phyloP scores from a whole-genome alignment of 2,888 invertebrate genomes.

The Maniola hyperantus region DNA sequence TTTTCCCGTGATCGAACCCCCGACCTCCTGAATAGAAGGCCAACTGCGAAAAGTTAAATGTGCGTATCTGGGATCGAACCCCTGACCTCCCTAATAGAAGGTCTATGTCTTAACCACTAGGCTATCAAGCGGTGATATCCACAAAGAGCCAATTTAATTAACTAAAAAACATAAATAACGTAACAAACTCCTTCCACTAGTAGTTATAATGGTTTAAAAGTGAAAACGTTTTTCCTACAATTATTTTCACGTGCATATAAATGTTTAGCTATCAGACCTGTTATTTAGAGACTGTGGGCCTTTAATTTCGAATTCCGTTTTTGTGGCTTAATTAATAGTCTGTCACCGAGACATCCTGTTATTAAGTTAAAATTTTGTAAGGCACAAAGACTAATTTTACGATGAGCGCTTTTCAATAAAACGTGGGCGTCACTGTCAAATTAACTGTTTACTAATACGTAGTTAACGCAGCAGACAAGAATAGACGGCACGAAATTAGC shows the following conservation, averaged over 20 bases:
- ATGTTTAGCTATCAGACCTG: not conserved
- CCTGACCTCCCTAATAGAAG: too few species aligned
- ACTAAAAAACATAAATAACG: too few species aligned
- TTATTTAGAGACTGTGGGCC: not conserved
- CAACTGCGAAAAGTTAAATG: too few species aligned
- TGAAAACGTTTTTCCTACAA: not conserved
- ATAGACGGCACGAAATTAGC: too few species aligned
- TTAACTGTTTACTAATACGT: not conserved
- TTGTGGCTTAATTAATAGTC: constrained; percentile 19
- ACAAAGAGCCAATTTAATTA: too few species aligned
- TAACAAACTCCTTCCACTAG: too few species aligned
- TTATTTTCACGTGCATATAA: too few species aligned
- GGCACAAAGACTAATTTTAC: constrained; percentile 18
- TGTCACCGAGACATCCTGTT: constrained; percentile 13
- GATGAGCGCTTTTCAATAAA: constrained; percentile 13
- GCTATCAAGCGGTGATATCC: not conserved
- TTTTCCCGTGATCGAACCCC: too few species aligned
- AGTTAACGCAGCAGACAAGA: too few species aligned
- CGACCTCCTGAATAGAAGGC: too few species aligned
- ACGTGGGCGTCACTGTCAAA: constrained; percentile 11
- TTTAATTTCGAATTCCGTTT: constrained; percentile 12
- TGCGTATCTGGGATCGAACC: too few species aligned
- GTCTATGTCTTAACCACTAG: too few species aligned
- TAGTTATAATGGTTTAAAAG: not conserved
- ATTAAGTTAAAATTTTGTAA: constrained; percentile 13